Conservation (phyloP, 2,113 vertebrate genomes). For the Pardalotus punctatus region DNA sequence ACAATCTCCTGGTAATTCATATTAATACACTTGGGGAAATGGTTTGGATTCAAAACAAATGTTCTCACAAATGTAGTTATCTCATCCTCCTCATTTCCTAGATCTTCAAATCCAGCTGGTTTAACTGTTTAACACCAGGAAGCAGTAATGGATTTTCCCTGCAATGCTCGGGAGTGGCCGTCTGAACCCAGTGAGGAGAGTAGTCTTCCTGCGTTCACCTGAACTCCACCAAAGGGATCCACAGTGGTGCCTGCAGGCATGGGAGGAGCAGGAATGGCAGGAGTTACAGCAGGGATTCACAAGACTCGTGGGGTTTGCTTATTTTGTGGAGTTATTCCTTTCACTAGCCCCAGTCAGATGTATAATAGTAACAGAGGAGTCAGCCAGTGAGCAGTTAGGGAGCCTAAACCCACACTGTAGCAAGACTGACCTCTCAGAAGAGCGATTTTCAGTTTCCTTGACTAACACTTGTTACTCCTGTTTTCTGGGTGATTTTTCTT, state of each 20-base stretch:
- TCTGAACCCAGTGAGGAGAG: background rate
- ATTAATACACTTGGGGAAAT: constrained; percentile 52
- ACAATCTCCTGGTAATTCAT: constrained; percentile 54
- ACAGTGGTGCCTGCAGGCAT: background rate
- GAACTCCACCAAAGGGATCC: background rate
- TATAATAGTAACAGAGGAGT: background rate
- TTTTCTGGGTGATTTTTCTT: background rate
- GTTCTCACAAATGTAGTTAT: constrained; percentile 44
- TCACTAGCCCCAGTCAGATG: background rate
- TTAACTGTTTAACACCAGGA: constrained; percentile 43
- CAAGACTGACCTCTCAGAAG: background rate
- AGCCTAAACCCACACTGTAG: fast-evolving
- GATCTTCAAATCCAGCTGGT: background rate
- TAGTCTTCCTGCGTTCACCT: fast-evolving
- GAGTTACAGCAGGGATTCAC: background rate
- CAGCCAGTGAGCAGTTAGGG: background rate
- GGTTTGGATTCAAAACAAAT: constrained; percentile 63
- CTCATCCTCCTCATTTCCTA: constrained; percentile 39
- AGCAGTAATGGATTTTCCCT: background rate
- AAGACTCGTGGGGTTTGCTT: background rate
- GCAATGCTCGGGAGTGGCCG: background rate
- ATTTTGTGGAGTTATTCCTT: background rate
- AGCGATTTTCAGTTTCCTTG: background rate
- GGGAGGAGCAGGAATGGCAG: background rate
- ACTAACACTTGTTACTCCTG: background rate